Conservation (phyloP, 2,797 vertebrate species). For the Yasuhikotakia modesta region DNA sequence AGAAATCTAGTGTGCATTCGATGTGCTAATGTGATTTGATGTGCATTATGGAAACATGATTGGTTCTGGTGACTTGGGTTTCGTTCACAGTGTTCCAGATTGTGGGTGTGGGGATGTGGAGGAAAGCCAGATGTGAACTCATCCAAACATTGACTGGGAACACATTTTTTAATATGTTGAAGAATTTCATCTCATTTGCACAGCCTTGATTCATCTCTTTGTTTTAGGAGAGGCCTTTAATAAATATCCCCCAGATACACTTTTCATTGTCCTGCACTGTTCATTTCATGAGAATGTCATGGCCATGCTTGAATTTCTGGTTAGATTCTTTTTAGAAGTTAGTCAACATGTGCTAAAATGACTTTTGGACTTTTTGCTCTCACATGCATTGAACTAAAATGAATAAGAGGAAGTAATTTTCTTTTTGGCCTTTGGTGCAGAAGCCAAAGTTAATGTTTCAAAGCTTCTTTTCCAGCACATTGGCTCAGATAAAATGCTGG, state of each 20-base stretch:
- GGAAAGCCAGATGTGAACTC: constrained; percentile 34
- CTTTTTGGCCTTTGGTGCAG: constrained; percentile 28
- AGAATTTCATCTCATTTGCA: constrained; percentile 22
- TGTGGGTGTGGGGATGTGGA: constrained; percentile 32
- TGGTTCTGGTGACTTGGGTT: constrained; percentile 25
- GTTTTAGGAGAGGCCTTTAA: constrained; percentile 30
- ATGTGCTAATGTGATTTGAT: too few species aligned
- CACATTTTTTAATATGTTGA: constrained; percentile 41
- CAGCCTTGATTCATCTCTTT: constrained; percentile 29
- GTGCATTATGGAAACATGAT: background rate
- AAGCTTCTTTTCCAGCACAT: constrained; percentile 54
- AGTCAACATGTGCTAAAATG: constrained; percentile 28
- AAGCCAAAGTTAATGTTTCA: constrained; percentile 35
- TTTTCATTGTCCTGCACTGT: background rate
- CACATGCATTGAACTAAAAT: constrained; percentile 51
- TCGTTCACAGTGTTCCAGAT: constrained; percentile 28
- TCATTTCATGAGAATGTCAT: background rate
- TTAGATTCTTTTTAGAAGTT: background rate
- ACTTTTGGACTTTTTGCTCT: constrained; percentile 26
- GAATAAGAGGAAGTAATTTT: constrained; percentile 52
- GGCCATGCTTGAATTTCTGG: background rate
- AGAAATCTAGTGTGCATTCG: background rate
- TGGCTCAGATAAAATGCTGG: constrained; percentile 48
- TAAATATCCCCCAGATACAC: constrained; percentile 32
- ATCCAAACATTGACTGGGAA: constrained; percentile 44